Percentiles rank a stretch among this genome's conserved stretches.
phyloP scores from a whole-genome alignment of 2,888 invertebrate species.

The Nomada flava region DNA sequence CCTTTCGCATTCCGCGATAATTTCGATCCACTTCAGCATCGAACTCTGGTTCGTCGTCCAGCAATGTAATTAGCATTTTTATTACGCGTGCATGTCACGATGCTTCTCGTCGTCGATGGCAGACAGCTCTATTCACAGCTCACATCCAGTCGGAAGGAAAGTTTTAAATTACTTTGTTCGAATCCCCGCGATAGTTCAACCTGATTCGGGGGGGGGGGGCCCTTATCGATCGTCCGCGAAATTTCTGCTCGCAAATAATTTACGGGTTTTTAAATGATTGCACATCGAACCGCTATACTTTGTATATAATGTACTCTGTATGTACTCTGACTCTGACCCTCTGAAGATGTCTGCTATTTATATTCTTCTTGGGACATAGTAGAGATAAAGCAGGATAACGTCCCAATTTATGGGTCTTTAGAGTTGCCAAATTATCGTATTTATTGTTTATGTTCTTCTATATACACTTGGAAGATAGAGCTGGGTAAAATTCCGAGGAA shows the following conservation, averaged over 20 bases:
- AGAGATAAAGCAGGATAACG: too few relatives aligned
- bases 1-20: constrained; percentile 37
- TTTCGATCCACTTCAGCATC: constrained; percentile 50
- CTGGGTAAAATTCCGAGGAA: too few relatives aligned
- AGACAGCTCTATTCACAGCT: constrained; percentile 55
- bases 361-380: too few relatives aligned
- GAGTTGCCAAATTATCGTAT: too few relatives aligned
- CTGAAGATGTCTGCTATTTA: too few relatives aligned
- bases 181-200: constrained; percentile 46
- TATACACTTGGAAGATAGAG: too few relatives aligned
- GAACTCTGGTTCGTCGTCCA: constrained; percentile 47
- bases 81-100: constrained; percentile 69
- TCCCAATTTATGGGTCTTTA: too few relatives aligned
- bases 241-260: constrained; percentile 25
- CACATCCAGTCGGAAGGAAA: constrained; percentile 57
- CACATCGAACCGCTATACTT: not conserved
- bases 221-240: constrained; percentile 32
- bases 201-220: constrained; percentile 3
- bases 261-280: constrained; percentile 21
- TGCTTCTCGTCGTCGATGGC: constrained; percentile 35
- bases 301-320: not conserved
- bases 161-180: constrained; percentile 67
- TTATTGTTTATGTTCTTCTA: too few relatives aligned
- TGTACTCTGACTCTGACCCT: too few relatives aligned
- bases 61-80: constrained; percentile 76